Conservation (phyloP, 2,797 vertebrate genomes). For the Bucorvus abyssinicus region DNA sequence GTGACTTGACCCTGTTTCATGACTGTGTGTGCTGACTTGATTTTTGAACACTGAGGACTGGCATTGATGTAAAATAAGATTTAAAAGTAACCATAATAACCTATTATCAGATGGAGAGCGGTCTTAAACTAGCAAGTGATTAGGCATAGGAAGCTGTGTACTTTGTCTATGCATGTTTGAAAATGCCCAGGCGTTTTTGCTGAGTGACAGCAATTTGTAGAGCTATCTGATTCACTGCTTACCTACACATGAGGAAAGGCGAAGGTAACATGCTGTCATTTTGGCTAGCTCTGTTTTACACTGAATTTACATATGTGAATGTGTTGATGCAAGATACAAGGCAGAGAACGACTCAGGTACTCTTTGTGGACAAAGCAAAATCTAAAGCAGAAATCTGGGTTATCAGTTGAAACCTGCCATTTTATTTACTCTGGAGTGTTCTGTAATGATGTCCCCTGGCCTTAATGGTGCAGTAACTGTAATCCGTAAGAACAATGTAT, state of each 20-base stretch:
- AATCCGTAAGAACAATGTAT: not conserved
- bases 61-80: not conserved
- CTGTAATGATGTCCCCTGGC: not conserved
- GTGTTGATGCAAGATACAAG: not conserved
- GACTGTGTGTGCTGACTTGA: not conserved
- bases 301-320: not conserved
- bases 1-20: not conserved
- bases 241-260: not conserved
- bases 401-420: not conserved
- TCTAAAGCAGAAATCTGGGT: not conserved
- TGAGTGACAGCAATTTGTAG: not conserved
- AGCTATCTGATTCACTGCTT: not conserved
- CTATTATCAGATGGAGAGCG: not conserved
- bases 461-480: not conserved
- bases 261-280: not conserved
- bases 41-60: not conserved
- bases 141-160: not conserved
- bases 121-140: not conserved
- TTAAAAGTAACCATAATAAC: not conserved
- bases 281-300: not conserved
- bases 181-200: not conserved
- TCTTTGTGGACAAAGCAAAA: not conserved
- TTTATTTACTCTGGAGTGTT: not conserved
- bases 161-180: not conserved
- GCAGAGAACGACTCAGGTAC: not conserved